Evolutionary conservation across 2,113 vertebrate genomes (phyloP).

Genomic region (Pygoscelis antarcticus): DNA sequence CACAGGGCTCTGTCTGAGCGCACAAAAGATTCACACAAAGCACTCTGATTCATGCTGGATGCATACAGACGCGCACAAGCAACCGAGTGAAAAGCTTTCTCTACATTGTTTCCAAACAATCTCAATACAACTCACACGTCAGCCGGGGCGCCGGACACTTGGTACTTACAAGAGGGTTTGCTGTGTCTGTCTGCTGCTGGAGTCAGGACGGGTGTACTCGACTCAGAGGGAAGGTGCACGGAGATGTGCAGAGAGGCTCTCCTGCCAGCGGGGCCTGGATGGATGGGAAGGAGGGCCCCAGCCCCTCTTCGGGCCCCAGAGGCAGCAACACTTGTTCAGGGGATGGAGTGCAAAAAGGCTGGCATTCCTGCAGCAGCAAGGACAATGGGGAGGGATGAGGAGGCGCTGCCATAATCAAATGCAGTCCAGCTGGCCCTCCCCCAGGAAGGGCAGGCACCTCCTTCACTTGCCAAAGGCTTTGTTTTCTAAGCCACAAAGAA

Average conservation of each 20-base stretch:
- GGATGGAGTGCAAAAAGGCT: not conserved
- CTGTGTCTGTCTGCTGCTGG: not conserved
- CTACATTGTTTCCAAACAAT: not conserved
- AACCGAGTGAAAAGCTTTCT: not conserved
- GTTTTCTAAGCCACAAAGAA: constrained; percentile 60
- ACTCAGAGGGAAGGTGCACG: not conserved
- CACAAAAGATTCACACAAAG: not conserved
- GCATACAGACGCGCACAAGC: not conserved
- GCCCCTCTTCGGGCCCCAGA: constrained; percentile 47
- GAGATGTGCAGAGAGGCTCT: not conserved
- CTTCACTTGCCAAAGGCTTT: constrained; percentile 65
- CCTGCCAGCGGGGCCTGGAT: not conserved
- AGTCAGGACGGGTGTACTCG: not conserved
- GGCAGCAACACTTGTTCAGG: constrained; percentile 37
- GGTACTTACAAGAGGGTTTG: constrained; percentile 32
- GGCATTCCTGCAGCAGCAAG: constrained; percentile 56
- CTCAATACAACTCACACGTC: not conserved
- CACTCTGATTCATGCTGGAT: not conserved
- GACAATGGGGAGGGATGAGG: constrained; percentile 59
- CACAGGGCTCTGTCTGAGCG: not conserved
- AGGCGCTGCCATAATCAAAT: constrained; percentile 58
- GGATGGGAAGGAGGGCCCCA: not conserved
- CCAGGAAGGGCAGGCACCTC: constrained; percentile 58
- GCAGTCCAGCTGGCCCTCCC: constrained; percentile 66
- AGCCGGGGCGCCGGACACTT: not conserved